Base-by-base conservation (phyloP, 2,888 invertebrate species). In the Lottia scabra region DNA sequence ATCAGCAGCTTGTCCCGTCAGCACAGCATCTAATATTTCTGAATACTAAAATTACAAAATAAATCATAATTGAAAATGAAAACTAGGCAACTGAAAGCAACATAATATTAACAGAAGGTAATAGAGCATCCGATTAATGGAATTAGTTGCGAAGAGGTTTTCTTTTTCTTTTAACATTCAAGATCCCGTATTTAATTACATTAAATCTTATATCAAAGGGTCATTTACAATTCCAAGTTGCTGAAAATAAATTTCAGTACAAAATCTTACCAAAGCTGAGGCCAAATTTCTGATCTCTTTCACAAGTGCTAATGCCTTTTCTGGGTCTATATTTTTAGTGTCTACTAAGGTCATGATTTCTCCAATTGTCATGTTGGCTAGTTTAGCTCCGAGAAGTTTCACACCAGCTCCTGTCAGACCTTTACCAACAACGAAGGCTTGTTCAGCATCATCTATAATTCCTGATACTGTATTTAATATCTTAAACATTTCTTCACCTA, bases 311-410 rank as follows among this genome's bases (percentile, higher is more conserved):
- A 74, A 63, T 16, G 78, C 80, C 65, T 78, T 72, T 12, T 73
- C 73, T 1, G 82, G 80, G 65, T 84, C 80, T 8, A 83, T 74
- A 65, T 78, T 77, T 69, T 83, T 82, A 12, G 74, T 66, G 23
- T 84, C 81, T 44, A 74, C 45, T 44, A 56, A 67, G 8, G 81
- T 79, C 38, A 78, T 78, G 1, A 84, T 69, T 26, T 84, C 83
- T 6, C 80, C 81, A 12, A 84, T 78, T 13, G 83, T 81, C 81
- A 84, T 80, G 70, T 80, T 79, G 44, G 83, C 82, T 26, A 84
- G 63, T 62, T 84, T 80, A 1, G 72, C 71, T 8, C 80, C 81
- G 19, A 84, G 76, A 6, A 81, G 75, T 27, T 76, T 67, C 8
- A 77, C 69, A 3, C 83, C 84, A 27, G 73, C 72, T 30, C 74